Base-by-base conservation (phyloP, 2,113 vertebrate species). In the Siniperca knerii region DNA sequence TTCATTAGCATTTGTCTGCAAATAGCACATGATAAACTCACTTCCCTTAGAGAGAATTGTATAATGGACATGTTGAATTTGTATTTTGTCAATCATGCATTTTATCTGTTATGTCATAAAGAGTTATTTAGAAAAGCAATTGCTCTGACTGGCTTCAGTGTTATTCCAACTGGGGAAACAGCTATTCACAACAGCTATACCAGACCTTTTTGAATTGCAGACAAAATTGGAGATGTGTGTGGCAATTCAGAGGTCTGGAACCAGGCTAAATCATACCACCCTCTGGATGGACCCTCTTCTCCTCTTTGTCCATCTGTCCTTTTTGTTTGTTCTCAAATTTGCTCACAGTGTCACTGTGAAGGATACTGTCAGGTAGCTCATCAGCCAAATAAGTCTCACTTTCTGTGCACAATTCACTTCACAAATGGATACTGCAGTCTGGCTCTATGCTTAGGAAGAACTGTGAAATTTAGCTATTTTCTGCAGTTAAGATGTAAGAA, bases 291-390 rank as follows among this genome's bases (percentile, higher is more conserved):
- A 74, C 25, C 33, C 68, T 54, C 40, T 42, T 55, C 77, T 60
- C 16, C 75, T 85, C 64, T 83, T 83, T 77, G 55, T 69, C 73
- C 74, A 82, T 74, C 79, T 87, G 67, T 71, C 66, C 77, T 74
- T 76, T 78, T 50, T 52, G 64, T 72, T 85, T 87, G 70, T 52
- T 88, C 50, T 89, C 77, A 52, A 76, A 67, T 85, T 79, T 85
- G 48, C 66, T 83, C 73, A 85, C 62, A 81, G 65, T 72, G 70
- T 78, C 69, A 81, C 50, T 48, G 15, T 75, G 82, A 89, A 86
- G 81, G 80, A 40, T 44, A 68, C 66, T 21, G 13, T 55, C 64
- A 75, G 23, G 29, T 23, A 76, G 20, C 76, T 78, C 69, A 42
- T 72, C 35, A 60, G 82, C 58, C 80, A 82, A 84, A 65, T 29